phyloP scores from a whole-genome alignment of 2,113 vertebrate genomes.

The Hypomesus transpacificus region DNA sequence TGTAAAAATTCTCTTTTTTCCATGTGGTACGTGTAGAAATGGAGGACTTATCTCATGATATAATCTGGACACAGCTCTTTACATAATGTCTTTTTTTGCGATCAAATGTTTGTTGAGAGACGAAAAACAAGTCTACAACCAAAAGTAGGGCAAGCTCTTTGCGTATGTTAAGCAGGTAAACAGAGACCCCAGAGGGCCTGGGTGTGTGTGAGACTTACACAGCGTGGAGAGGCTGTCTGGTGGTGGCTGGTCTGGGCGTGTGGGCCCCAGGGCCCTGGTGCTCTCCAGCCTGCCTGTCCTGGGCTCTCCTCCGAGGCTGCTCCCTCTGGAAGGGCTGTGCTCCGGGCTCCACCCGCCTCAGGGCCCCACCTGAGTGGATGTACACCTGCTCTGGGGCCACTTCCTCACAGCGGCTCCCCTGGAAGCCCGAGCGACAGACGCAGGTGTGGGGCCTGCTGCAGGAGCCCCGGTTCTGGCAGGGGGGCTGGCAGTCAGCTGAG shows the following conservation, averaged over 20 bases:
- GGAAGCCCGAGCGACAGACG: conserved; percentile 77
- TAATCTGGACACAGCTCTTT: too few species aligned
- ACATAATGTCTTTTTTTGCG: too few species aligned
- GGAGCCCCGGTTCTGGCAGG: conserved; percentile 77
- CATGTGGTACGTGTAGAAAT: too few species aligned
- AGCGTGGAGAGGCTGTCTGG: conserved; percentile 55
- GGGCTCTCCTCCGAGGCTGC: conserved; percentile 55
- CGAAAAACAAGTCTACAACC: too few species aligned
- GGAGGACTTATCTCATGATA: too few species aligned
- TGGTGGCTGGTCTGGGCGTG: conserved; percentile 55
- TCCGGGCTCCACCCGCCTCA: conserved; percentile 62
- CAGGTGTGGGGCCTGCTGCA: conserved; percentile 78
- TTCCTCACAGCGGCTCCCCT: conserved; percentile 74
- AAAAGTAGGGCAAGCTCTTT: too few species aligned
- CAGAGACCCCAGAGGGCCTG: too few species aligned
- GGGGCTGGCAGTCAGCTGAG: conserved; percentile 77
- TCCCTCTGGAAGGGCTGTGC: conserved; percentile 59
- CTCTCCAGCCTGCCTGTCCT: conserved; percentile 51
- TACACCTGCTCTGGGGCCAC: conserved; percentile 77
- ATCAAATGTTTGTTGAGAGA: too few species aligned
- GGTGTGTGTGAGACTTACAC: conserved; percentile 58
- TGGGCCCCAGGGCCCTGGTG: conserved; percentile 40
- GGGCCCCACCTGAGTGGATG: conserved; percentile 61
- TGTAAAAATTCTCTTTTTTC: too few species aligned
- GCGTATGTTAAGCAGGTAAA: too few species aligned